A percentile compares a stretch with the other conserved stretches of the same genome.
Evolutionary conservation across 2,113 vertebrate genomes (phyloP).

Genomic region (Sylvia atricapilla): DNA sequence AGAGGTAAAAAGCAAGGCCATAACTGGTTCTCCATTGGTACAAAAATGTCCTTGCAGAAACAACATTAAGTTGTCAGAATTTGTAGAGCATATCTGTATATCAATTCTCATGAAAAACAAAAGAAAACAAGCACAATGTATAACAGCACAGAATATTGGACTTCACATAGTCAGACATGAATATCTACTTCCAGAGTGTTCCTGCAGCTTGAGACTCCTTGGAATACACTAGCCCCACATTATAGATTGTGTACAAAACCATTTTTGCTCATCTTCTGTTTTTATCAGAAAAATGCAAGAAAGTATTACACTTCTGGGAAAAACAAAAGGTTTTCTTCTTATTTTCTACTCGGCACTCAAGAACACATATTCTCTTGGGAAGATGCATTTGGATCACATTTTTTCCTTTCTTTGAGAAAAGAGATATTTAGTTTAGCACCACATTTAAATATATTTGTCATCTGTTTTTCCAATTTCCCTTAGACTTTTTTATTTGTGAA

Average conservation of each 20-base stretch:
- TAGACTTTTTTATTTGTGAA: not conserved
- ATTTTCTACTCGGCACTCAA: not conserved
- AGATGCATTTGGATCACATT: not conserved
- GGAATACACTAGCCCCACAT: not conserved
- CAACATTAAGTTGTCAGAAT: not conserved
- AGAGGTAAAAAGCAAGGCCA: not conserved
- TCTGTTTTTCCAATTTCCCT: not conserved
- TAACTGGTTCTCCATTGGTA: not conserved
- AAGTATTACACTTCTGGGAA: not conserved
- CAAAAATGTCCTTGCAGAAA: not conserved
- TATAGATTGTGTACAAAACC: not conserved
- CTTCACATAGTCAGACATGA: not conserved
- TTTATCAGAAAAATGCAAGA: not conserved
- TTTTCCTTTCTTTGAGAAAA: slow-evolving; percentile 43
- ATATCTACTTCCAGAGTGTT: not conserved
- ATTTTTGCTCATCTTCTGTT: not conserved
- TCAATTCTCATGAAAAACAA: not conserved
- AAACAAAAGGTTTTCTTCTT: not conserved
- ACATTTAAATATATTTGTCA: slow-evolving; percentile 39
- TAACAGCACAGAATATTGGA: not conserved
- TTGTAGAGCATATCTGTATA: not conserved
- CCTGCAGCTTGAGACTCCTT: not conserved
- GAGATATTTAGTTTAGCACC: slow-evolving; percentile 9
- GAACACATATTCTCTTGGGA: slow-evolving; percentile 1
- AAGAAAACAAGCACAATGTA: not conserved